Evolutionary conservation across 2,888 invertebrate genomes (phyloP), one percentile per base, ranked within the genome.

Genomic region (Athripsodes cinereus): DNA sequence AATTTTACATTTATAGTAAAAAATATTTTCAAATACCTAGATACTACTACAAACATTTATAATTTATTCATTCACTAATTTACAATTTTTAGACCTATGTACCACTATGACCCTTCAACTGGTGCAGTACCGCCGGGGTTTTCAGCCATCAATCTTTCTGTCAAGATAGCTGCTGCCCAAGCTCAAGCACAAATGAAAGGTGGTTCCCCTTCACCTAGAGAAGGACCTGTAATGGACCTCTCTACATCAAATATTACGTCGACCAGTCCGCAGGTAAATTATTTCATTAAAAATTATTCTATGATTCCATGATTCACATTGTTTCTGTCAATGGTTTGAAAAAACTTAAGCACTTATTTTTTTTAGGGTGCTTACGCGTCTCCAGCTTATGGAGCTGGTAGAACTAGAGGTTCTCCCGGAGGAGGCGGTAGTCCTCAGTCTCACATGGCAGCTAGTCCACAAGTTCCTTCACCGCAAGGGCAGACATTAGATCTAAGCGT

Each of bases 391-490:
- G 85, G 85, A 65, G 78, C 80, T 67, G 85, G 83, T 66, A 81
- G 86, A 64, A 84, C 85, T 59, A 83, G 86, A 64, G 88, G 88
- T 67, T 90, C 90, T 74, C 91, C 91, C 65, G 90, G 88, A 74
- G 90, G 88, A 74, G 90, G 90, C 66, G 87, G 90, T 65, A 91
- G 90, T 75, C 92, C 92, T 64, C 79, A 79, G 69, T 61, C 61
- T 20, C 86, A 87, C 71, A 83, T 87, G 67, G 86, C 90, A 66
- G 87, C 90, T 70, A 91, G 91, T 78, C 91, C 91, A 65, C 90
- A 91, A 81, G 91, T 91, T 76, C 91, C 92, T 70, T 92, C 91
- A 79, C 92, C 92, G 64, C 92, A 92, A 79, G 92, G 92, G 68
- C 92, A 92, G 74, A 92, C 92, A 68, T 81, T 92, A 73, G 92